Conservation (phyloP, 2,113 vertebrate species). For the Rhinolophus sinicus region DNA sequence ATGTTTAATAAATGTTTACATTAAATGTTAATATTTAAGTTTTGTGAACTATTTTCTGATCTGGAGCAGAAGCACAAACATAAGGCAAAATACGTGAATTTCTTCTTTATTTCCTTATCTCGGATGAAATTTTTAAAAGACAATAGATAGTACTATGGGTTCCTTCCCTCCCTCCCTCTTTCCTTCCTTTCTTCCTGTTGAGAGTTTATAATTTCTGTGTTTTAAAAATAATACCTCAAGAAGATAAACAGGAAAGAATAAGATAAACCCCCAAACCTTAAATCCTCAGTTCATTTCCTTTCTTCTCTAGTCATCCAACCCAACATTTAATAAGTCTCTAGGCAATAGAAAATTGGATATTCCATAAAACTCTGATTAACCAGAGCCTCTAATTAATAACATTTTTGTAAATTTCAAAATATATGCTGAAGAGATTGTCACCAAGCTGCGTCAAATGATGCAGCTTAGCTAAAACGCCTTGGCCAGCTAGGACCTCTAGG, state of each 20-base stretch:
- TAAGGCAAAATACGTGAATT: background rate
- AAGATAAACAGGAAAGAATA: constrained; percentile 4
- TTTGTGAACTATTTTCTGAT: constrained; percentile 12
- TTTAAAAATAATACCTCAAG: constrained; percentile 28
- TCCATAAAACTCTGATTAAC: constrained; percentile 27
- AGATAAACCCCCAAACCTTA: constrained; percentile 36
- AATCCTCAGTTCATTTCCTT: constrained; percentile 7
- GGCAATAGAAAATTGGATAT: background rate
- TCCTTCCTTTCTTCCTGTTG: background rate
- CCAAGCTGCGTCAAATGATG: background rate
- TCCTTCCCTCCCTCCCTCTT: too few species aligned
- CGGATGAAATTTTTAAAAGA: background rate
- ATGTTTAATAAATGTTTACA: background rate
- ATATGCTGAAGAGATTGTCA: background rate
- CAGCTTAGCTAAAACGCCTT: background rate
- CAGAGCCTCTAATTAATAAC: background rate
- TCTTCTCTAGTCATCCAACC: background rate
- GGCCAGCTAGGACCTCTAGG: background rate
- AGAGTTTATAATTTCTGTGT: background rate
- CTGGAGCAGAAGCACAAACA: background rate
- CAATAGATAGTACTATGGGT: background rate
- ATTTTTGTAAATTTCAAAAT: constrained; percentile 42
- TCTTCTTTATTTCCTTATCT: constrained; percentile 16
- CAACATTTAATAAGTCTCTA: background rate
- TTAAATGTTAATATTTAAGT: background rate